Percentiles rank a stretch among this genome's conserved stretches.
phyloP scores from a whole-genome alignment of 23 tunicate species.

The Trididemnum miniatum region DNA sequence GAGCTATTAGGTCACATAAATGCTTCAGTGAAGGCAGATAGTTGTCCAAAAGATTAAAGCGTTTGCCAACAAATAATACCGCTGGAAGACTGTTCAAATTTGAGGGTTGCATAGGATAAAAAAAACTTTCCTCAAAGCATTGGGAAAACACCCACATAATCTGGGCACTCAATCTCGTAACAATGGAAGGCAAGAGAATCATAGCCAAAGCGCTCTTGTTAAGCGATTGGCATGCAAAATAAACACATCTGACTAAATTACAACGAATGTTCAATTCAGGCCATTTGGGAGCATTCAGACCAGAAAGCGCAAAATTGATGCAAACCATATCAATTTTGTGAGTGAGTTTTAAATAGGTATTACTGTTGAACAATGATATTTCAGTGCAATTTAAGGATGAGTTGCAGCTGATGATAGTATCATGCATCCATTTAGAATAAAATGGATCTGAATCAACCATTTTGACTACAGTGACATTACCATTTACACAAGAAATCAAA shows the following conservation, averaged over 20 bases:
- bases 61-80: constrained; percentile 32
- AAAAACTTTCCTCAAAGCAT: constrained; percentile 16
- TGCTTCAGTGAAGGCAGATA: constrained; percentile 13
- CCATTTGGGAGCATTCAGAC: constrained; percentile 8
- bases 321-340: not conserved
- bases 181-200: constrained; percentile 4
- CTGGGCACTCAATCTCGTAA: constrained; percentile 36
- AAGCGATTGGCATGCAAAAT: not conserved
- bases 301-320: not conserved
- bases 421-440: constrained; percentile 17
- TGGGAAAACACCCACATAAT: constrained; percentile 42
- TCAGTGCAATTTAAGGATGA: not conserved
- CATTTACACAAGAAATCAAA: not conserved
- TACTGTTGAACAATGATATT: not conserved
- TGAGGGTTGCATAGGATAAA: not conserved
- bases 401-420: not conserved
- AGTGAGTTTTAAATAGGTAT: not conserved
- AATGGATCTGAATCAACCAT: not conserved
- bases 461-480: not conserved
- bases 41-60: not conserved
- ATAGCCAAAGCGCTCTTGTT: constrained; percentile 3
- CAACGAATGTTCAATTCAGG: constrained; percentile 30
- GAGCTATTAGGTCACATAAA: not conserved
- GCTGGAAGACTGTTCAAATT: constrained; percentile 2
- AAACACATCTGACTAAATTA: not conserved